Base-by-base conservation (phyloP, 2,113 vertebrate species). In the Diadophis punctatus region DNA sequence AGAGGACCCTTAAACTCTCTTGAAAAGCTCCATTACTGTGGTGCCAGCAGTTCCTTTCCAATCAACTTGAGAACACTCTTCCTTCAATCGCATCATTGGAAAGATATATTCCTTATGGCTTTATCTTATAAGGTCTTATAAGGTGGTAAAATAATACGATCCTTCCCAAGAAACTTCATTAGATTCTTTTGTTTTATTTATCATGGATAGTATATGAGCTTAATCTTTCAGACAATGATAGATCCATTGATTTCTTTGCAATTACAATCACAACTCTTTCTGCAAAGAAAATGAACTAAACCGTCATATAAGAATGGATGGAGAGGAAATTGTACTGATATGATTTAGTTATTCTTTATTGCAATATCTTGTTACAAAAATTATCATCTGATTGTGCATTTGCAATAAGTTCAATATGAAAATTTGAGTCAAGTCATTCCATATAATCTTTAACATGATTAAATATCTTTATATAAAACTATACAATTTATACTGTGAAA, bases 391-490 rank as follows among this genome's bases (percentile, higher is more conserved):
- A 9, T n/a, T 88, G 60, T 48, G 18, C 60, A 92, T 48, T 53
- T 68, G 23, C 22, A 89, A n/a, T 48, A 80, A n/a, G 0, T 2
- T 68, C 60, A 39, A 1, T 43, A 51, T 48, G 25, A 18, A 46
- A 84, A 55, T n/a, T 14, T 63, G 60, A 88, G 48, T 43, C 27
- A 58, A 88, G 49, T 43, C 3, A 63, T 87, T 53, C 48, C 20
- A 68, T 53, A 91, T 39, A 49, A 27, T 48, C 16, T 86, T 88
- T 91, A 91, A 92, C 87, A 18, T 23, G 92, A 93, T 39, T 63
- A 3, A 39, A 86, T 8, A 1, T 52, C 52, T 20, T 63, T 0
- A 91, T 23, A 90, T 92, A 90, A 87, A 93, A 52, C 12, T 23
- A 85, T 34, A 22, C 20, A 68, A 92, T 7, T 39, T 89, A 34